Evolutionary conservation across 2,888 invertebrate species (phyloP), one percentile per base, ranked within the genome.

Genomic region (Ischnura elegans): DNA sequence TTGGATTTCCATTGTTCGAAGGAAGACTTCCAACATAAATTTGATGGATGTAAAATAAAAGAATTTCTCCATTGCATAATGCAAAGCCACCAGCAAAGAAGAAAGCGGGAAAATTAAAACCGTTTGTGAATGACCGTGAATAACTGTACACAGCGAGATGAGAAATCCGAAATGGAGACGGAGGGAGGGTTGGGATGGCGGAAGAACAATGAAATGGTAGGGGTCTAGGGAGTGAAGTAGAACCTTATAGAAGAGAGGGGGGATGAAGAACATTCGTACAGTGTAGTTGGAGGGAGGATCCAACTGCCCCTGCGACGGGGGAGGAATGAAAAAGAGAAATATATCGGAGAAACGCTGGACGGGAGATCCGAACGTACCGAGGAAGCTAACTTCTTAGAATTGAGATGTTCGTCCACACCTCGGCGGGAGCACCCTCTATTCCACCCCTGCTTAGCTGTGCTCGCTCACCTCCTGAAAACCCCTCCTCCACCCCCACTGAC

Each of bases 301-400:
- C 36, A 36, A 36, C 76, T 36, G 76, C 61, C n/a, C n/a, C 61
- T n/a, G 61, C 10, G 16, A 36, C 25, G 76, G 76, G 10, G 29
- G n/a, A n/a, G 10, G 76, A 76, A 25, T 13, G 76, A 10, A 29
- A 61, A 25, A 1, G 5, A 61, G n/a, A 21, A 3, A 16, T 21
- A 2, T 61, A 61, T 21, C 61, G 61, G 61, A 21, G 25, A 76
- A 76, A 76, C 3, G 36, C 16, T 21, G 76, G 10, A 76, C 8
- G 36, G 76, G 76, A 36, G 90, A 66, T 90, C 90, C 61, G 51
- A 61, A 19, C 87, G 61, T 61, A 90, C 61, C 45, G 16, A 51
- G 87, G n/a, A 87, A 55, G 87, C 47, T 61, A 66, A 90, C 90
- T 90, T 90, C 90, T 90, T 61, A 66, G 90, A 90, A 90, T 90